Base-by-base conservation (phyloP, 2,797 vertebrate species). In the Typhlichthys subterraneus region DNA sequence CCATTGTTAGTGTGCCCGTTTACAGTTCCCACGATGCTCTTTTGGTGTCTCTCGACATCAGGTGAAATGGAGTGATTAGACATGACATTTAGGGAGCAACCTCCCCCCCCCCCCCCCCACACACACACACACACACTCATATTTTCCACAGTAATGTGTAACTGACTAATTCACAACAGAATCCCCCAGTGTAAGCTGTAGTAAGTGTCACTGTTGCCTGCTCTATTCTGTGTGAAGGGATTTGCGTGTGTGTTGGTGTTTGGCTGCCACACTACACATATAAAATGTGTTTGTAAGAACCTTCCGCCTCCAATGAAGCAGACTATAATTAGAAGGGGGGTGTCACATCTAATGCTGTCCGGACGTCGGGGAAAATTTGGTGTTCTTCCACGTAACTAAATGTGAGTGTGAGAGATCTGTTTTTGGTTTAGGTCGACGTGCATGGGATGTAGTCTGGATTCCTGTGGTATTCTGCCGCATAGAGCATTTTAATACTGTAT, bases 321-420 rank as follows among this genome's bases (percentile, higher is more conserved):
- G 72, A 72, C 82, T 77, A 53, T 83, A 88, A 87, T 86, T 88
- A 85, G 59, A 61, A 45, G 12, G 58, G 49, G 65, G 73, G 65
- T 77, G 80, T 72, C 74, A 83, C 55, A 63, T 45, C 53, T 83
- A 89, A 88, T 89, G 74, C 61, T 82, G 73, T 85, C 85, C 88
- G 89, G 87, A 88, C 86, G 9, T 73, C 42, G 65, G 75, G 75
- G 77, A 85, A 83, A 79, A 60, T 73, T 51, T 74, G 78, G 54
- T 75, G 57, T 65, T 23, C 54, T 12, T 19, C 4, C 13, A 12
- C 15, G 55, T 45, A 29, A 29, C 23, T 29, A 31, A 7, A 12
- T 63, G 52, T 63, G 52, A 9, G 38, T 38, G 72, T 61, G 72
- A 58, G 48, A 79, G 67, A 77, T 85, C 74, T 85, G 83, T 68